A percentile compares a stretch with the other conserved stretches of the same genome.
Conservation (phyloP, 2,113 vertebrate genomes). For the Agapornis roseicollis region DNA sequence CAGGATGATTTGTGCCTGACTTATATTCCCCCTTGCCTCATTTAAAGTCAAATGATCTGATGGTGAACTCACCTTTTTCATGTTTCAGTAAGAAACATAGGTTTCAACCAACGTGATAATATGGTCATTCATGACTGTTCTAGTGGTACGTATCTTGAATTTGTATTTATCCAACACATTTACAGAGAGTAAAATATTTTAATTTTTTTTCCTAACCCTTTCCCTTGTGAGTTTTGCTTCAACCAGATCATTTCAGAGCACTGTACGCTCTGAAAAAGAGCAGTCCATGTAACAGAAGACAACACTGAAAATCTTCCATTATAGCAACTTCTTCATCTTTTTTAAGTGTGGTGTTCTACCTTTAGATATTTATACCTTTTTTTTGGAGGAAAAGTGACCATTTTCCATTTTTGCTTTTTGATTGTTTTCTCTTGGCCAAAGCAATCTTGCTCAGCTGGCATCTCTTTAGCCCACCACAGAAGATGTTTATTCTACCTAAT, state of each 20-base stretch:
- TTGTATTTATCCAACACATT: neutral
- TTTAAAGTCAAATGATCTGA: neutral
- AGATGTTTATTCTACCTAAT: neutral
- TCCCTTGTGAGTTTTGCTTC: neutral
- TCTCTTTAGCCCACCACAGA: neutral
- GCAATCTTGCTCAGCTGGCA: neutral
- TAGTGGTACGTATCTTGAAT: neutral
- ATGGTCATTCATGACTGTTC: neutral
- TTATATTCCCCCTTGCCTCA: neutral
- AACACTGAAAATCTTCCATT: neutral
- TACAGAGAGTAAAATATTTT: neutral
- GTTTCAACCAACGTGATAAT: rapidly evolving
- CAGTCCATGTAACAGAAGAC: neutral
- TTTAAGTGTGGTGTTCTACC: rapidly evolving
- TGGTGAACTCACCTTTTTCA: neutral
- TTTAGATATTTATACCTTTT: neutral
- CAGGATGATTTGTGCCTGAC: neutral
- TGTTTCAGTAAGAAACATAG: neutral
- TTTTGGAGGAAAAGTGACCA: neutral
- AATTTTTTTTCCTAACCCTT: neutral
- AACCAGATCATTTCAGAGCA: neutral
- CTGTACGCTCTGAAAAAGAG: neutral
- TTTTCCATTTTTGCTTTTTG: neutral
- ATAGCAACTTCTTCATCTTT: neutral
- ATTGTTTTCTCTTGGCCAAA: neutral